These are phyloP conservation scores for Dolomedes plantarius DNA, from an alignment of 2,888 invertebrate species.

Conservation along the genomic window DNA sequence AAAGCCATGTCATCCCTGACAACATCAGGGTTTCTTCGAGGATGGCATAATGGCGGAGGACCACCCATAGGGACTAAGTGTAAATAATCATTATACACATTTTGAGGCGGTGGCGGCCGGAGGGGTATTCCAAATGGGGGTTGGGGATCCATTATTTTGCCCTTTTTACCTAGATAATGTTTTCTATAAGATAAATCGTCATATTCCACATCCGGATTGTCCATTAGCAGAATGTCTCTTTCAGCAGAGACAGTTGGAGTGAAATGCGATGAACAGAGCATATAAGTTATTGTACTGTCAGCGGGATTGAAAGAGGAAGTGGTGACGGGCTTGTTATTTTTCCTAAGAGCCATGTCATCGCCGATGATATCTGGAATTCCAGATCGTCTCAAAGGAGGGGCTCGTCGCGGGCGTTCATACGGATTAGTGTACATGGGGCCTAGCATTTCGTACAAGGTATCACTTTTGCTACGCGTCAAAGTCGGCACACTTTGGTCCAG, in stretches of 20 bases:
- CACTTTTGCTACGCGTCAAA: slow-evolving; percentile 51
- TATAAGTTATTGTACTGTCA: slow-evolving; percentile 65
- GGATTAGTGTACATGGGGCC: slow-evolving; percentile 19
- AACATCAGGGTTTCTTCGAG: slow-evolving; percentile 76
- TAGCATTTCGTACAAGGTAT: slow-evolving; percentile 29
- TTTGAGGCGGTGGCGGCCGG: slow-evolving; percentile 87
- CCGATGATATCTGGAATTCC: slow-evolving; percentile 82
- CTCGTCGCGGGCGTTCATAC: slow-evolving; percentile 66
- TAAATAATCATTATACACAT: slow-evolving; percentile 85
- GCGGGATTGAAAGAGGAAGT: background rate
- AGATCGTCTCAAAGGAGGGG: slow-evolving; percentile 76
- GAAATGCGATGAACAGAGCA: slow-evolving; percentile 68
- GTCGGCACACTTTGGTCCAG: background rate
- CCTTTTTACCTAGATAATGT: slow-evolving; percentile 66
- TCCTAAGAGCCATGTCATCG: slow-evolving; percentile 85
- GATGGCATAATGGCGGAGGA: slow-evolving; percentile 49
- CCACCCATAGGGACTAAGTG: slow-evolving; percentile 80
- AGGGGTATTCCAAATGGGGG: slow-evolving; percentile 94
- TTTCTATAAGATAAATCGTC: slow-evolving; percentile 73
- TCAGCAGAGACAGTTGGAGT: slow-evolving; percentile 63
- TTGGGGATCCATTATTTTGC: slow-evolving; percentile 84
- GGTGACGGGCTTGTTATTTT: slow-evolving; percentile 18
- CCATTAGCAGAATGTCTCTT: slow-evolving; percentile 1
- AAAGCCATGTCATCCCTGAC: slow-evolving; percentile 92
- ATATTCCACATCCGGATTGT: slow-evolving; percentile 72